Evolutionary conservation across 2,113 vertebrate species (phyloP).

Genomic region (Sceloporus tristichus): DNA sequence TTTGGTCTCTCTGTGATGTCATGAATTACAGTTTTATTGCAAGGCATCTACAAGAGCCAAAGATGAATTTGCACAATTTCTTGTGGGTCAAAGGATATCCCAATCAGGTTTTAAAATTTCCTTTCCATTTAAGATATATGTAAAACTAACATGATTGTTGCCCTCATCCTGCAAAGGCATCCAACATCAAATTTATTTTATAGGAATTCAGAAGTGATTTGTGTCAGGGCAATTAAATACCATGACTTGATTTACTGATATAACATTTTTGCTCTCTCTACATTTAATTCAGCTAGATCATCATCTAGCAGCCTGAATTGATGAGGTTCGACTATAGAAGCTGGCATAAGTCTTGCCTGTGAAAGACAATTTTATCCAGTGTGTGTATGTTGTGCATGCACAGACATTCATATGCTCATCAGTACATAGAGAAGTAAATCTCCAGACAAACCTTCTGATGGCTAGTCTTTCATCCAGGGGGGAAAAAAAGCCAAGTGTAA

Average conservation of each 20-base stretch:
- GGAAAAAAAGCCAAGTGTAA: not conserved
- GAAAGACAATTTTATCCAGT: not conserved
- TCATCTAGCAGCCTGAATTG: not conserved
- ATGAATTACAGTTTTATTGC: slow-evolving; percentile 55
- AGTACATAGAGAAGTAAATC: slow-evolving; percentile 6
- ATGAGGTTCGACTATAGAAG: not conserved
- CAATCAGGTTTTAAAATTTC: not conserved
- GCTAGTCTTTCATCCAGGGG: slow-evolving; percentile 18
- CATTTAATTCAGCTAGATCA: slow-evolving; percentile 5
- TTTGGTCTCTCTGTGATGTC: slow-evolving; percentile 67
- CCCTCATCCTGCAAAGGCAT: not conserved
- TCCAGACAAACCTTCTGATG: slow-evolving; percentile 11
- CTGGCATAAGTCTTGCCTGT: not conserved
- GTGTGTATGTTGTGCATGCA: not conserved
- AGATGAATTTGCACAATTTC: slow-evolving; percentile 45
- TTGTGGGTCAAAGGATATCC: not conserved
- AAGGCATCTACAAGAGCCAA: slow-evolving; percentile 39
- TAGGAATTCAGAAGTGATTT: not conserved
- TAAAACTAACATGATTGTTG: slow-evolving; percentile 16
- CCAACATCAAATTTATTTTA: not conserved
- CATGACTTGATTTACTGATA: not conserved
- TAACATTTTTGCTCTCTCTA: slow-evolving; percentile 23
- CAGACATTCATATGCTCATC: not conserved
- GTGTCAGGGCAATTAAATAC: slow-evolving; percentile 6
- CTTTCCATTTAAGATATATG: slow-evolving; percentile 29